Base-by-base conservation (phyloP, 2,113 vertebrate species). In the Lutjanus erythropterus region DNA sequence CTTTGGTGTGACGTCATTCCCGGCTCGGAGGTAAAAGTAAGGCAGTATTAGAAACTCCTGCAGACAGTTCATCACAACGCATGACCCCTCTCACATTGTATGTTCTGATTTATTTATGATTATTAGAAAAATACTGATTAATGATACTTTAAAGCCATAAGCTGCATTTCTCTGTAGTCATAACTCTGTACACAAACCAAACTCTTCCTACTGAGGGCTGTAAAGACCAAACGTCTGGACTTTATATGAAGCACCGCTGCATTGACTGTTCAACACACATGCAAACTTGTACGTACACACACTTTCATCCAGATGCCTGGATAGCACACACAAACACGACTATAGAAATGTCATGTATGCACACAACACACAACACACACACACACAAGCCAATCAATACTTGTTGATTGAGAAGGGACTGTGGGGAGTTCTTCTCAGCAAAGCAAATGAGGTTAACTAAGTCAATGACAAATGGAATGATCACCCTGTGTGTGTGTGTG, bases 391-490 rank as follows among this genome's bases (percentile, higher is more conserved):
- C 55, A 71, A 84, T 84, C 87, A 60, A 42, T 84, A 65, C n/a
- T n/a, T 66, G 59, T 3, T 70, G 67, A 86, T 79, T 78, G 81
- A 82, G n/a, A 27, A 11, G 56, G 27, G 39, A 50, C 55, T 39
- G 1, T 10, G 19, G 60, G 81, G 71, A 79, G 44, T 71, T 86
- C 42, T 41, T 79, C 70, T 78, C 76, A 62, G 72, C 67, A 49
- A 75, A 73, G 62, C 25, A 55, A 71, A 83, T 71, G 60, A 75
- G 77, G 69, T 75, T 71, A 74, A 86, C 69, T 49, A 41, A 77
- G 25, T 77, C 60, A 39, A 58, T 73, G 71, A 67, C 59, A 69
- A 60, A 71, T 35, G 14, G n/a, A 79, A 46, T 55, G 66, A 67
- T 78, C 47, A 33, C 21, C 33, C 9, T 61, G 15, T 65, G 67